Evolutionary conservation across 2,888 invertebrate species (phyloP), one percentile per base, ranked within the genome.

Genomic region (Mesorhabditis sp.): DNA sequence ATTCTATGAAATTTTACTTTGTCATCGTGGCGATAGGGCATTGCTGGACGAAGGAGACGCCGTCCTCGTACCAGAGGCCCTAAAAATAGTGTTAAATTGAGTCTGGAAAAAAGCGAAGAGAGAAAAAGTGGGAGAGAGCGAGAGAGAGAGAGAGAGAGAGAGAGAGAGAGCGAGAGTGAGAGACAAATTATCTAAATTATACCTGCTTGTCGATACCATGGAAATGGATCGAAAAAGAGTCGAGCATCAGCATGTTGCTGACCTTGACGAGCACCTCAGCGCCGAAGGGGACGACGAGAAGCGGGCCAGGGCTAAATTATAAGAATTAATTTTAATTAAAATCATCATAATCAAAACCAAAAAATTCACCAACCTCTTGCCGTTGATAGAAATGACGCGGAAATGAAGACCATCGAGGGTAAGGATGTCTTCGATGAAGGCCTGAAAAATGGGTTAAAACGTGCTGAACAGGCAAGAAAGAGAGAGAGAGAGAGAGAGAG

Each of bases 1-100:
- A 44, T 63, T 67, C 6, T 15, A 58, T 50, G 50, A 50, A 58
- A 58, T 10, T 74, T 66, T 65, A 78, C 76, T 74, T 73, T 66
- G 76, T 78, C 5, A 79, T 79, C 7, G 76, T 73, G 4, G 74
- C 58, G 65, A 83, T 82, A 0, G 83, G 83, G 66, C 83, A 83
- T 70, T 83, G 83, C 69, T 83, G 83, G 4, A 83, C 74, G 65
- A 79, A 80, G 4, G 83, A 77, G 7, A 82, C 82, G 4, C 82
- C 82, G 66, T 82, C 82, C 65, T 75, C 81, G 73, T 71, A 82
- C 83, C 83, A 83, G 71, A 81, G 70, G 63, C 71, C 71, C 43
- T 7, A 7, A 62, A n/a, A 62, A n/a, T 7, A 62, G 10, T 2
- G n/a, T 62, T 62, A 62, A 15, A 15, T 62, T 62, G 5, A 15